Evolutionary conservation across 2,113 vertebrate genomes (phyloP).

Genomic region (Eolophus roseicapilla): DNA sequence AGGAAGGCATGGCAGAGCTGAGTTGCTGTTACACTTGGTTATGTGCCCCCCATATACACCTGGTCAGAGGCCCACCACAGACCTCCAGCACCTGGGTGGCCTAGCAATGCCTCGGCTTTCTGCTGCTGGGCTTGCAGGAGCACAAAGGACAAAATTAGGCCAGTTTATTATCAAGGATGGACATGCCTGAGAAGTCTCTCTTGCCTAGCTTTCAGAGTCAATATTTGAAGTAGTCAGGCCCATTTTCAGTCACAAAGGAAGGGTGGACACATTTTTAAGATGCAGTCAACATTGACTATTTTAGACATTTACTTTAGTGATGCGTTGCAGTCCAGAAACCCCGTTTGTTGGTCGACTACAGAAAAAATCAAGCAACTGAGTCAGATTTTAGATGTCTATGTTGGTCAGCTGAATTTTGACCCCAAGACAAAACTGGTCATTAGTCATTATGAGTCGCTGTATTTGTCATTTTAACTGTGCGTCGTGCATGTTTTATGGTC

Average conservation of each 20-base stretch:
- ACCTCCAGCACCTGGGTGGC: background rate
- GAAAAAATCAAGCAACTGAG: background rate
- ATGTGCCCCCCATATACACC: background rate
- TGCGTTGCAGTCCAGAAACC: background rate
- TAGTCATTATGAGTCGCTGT: background rate
- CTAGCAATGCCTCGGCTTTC: background rate
- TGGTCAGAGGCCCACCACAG: background rate
- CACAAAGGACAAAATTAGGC: background rate
- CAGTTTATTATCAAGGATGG: background rate
- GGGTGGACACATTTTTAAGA: background rate
- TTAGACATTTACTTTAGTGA: background rate
- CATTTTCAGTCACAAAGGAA: background rate
- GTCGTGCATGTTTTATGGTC: background rate
- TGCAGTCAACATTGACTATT: background rate
- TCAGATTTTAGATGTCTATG: background rate
- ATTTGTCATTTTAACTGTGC: background rate
- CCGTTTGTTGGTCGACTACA: background rate
- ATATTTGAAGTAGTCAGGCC: background rate
- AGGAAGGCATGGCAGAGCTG: background rate
- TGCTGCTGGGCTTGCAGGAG: background rate
- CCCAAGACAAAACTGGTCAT: background rate
- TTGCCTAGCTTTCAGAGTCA: background rate
- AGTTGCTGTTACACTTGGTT: background rate
- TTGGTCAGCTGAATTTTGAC: background rate
- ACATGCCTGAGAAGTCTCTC: background rate